Evolutionary conservation across 2,888 invertebrate species (phyloP), one percentile per base, ranked within the genome.

Genomic region (Phortica magna): DNA sequence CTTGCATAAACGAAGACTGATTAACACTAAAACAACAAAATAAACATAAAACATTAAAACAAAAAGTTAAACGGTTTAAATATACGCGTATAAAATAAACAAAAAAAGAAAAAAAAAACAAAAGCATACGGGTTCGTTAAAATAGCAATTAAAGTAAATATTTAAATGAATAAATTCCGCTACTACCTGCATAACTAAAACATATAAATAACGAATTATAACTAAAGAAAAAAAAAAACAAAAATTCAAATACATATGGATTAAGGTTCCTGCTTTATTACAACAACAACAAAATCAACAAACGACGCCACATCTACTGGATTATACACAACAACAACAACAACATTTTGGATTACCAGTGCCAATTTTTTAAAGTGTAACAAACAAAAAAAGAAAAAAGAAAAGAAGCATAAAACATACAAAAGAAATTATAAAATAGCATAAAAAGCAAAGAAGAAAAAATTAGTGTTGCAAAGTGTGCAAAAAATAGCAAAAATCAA

Each of bases 311-410:
- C 79, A 77, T 67, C 75, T 79, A 81, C 83, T 82, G 88, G 89
- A 89, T 89, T 87, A 88, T 82, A 79, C 81, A 83, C 83, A 82
- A 82, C 81, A 81, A 81, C 79, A 82, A 85, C 77, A 78, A 82
- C 82, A 78, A 79, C n/a, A n/a, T 65, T 83, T 91, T 90, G 91
- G 91, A 91, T 90, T 91, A 91, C 90, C 91, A 91, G 91, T 91
- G 91, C 90, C 89, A 90, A 89, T 83, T 72, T 80, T 65, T 43
- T 67, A 81, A 79, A 79, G 70, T 79, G 77, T 59, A 79, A 17
- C 42, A 48, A 68, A 61, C 42, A 41, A 14, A 43, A 74, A 76
- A 73, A 75, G 61, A 78, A 75, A 73, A 73, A 59, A n/a, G 75
- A 42, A 55, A 57, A 73, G 78, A 79, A 79, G 77, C 10, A 57